Percentiles rank a stretch among this genome's conserved stretches.
Evolutionary conservation across 23 tunicate species (phyloP).

Genomic region (Trididemnum clinides): DNA sequence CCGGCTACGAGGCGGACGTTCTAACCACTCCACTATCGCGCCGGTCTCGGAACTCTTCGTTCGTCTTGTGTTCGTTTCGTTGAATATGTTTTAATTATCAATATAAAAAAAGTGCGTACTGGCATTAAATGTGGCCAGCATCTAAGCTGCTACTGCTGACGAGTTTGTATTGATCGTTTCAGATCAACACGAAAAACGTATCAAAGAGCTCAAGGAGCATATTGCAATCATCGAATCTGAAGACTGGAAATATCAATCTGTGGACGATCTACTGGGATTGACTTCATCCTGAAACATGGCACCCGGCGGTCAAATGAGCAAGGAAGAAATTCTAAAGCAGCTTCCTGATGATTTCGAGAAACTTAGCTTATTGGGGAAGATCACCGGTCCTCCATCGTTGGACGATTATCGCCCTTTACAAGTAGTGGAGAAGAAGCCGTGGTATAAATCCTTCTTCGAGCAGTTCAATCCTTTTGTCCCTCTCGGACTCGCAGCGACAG

Average conservation of each 20-base stretch:
- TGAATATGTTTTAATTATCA: too few relatives aligned
- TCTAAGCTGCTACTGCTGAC: neutral
- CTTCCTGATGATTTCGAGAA: slow-evolving; percentile 72
- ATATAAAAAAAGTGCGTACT: too few relatives aligned
- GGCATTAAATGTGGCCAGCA: too few relatives aligned
- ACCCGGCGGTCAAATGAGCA: slow-evolving; percentile 17
- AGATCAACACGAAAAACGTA: slow-evolving; percentile 67
- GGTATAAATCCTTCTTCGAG: slow-evolving; percentile 12
- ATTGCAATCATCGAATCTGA: slow-evolving; percentile 45
- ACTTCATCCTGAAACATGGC: slow-evolving; percentile 24
- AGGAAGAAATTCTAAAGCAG: slow-evolving; percentile 77
- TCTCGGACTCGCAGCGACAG: slow-evolving; percentile 65
- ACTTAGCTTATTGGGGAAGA: slow-evolving; percentile 28
- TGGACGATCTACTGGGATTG: slow-evolving; percentile 50
- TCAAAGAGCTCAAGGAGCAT: slow-evolving; percentile 59
- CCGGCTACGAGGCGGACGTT: too few relatives aligned
- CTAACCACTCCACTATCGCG: too few relatives aligned
- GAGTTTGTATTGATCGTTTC: neutral
- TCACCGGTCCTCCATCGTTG: slow-evolving; percentile 47
- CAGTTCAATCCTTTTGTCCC: slow-evolving; percentile 81
- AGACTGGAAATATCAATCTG: slow-evolving; percentile 68
- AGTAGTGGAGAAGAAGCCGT: neutral
- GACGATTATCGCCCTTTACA: slow-evolving; percentile 46
- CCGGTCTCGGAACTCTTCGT: too few relatives aligned
- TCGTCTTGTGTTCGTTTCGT: neutral